These are phyloP conservation scores for Pygoscelis adeliae DNA, from an alignment of 2,113 vertebrate genomes.

Conservation along the genomic window DNA sequence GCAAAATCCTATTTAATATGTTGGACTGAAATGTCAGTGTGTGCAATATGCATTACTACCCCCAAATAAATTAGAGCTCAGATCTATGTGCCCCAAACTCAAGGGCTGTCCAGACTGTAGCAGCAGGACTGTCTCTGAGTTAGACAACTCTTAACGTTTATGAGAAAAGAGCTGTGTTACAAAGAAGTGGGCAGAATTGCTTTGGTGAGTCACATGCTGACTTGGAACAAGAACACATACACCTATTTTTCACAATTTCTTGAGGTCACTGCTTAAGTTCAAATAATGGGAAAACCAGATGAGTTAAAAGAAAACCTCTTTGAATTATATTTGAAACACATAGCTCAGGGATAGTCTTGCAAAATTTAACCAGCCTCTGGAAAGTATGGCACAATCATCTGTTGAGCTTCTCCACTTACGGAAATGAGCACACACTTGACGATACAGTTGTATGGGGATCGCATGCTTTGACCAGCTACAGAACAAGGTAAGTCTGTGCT, in stretches of 20 bases:
- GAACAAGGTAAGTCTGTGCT: neutral
- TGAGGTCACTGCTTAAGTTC: neutral
- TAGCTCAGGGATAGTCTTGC: neutral
- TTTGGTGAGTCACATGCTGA: neutral
- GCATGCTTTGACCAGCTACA: neutral
- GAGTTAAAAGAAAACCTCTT: neutral
- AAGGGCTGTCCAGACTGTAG: neutral
- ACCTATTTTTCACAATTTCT: neutral
- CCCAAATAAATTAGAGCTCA: neutral
- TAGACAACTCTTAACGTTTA: neutral
- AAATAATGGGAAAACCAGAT: neutral
- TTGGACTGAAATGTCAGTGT: neutral
- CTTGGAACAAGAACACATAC: neutral
- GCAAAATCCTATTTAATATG: neutral
- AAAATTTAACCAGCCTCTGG: neutral
- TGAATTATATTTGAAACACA: neutral
- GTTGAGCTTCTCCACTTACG: neutral
- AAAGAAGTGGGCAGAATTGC: neutral
- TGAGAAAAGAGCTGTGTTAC: neutral
- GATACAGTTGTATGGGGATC: rapidly evolving
- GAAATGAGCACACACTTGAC: neutral
- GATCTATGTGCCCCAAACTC: neutral
- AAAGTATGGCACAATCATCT: neutral
- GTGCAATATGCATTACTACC: neutral
- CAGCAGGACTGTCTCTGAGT: neutral